Evolutionary conservation across 2,797 vertebrate species (phyloP), one percentile per base, ranked within the genome.

Genomic region (Rhinatrema bivittatum): DNA sequence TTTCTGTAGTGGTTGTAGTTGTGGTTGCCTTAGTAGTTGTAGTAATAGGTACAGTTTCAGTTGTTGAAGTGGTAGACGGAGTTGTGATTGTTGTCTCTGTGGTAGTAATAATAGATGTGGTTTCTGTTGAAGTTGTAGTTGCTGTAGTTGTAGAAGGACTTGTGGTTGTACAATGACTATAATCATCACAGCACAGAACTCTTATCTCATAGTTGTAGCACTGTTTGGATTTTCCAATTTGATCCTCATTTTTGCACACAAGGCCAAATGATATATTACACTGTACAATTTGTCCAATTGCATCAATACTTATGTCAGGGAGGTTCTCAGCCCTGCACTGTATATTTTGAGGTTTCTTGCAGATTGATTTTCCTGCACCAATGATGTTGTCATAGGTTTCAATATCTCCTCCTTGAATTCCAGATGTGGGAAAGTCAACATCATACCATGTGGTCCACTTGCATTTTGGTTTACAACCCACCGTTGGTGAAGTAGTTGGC

Each of bases 301-400:
- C 1, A 2, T 45, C 9, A 2, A 64, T 3, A 18, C 5, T 32
- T 9, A 56, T 5, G 2, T 42, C 39, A 0, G 33, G 56, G 7
- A 47, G n/a, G 14, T n/a, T 34, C 33, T 48, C 22, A 2, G 44
- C 42, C 31, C 48, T 51, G 16, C 81, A 71, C 4, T 65, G 56
- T 5, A 46, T 20, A 14, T 24, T 22, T 23, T 16, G 3, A 0
- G 71, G 71, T 0, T 30, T 9, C 2, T 0, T 1, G 11, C 71
- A 74, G 12, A 72, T 9, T 4, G 7, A 19, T 16, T 48, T 54
- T 0, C 65, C 63, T 0, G 61, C 20, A 0, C 44, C 36, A 20
- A 32, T 36, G 47, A 74, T 70, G 2, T 56, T 48, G 0, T 68
- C 61, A 2, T 71, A 81, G 1, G 72, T 80, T 54, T 83, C 78